Evolutionary conservation across 2,888 invertebrate species (phyloP).

Genomic region (Harpalus rubripes): DNA sequence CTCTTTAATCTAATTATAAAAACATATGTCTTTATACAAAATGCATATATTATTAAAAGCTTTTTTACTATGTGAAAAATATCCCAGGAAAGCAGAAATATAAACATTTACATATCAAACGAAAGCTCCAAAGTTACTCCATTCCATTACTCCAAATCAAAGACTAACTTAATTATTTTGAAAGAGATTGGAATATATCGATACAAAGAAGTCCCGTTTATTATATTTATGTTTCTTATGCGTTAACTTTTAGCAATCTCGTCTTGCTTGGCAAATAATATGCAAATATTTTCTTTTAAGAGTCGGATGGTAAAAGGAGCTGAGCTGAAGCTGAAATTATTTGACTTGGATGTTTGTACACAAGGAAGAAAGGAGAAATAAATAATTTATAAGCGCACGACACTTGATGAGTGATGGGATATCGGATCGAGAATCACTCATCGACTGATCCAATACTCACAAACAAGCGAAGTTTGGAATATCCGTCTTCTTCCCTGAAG

Average conservation of each 20-base stretch:
- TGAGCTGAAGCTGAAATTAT: constrained; percentile 58
- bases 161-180: constrained; percentile 19
- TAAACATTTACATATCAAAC: constrained; percentile 35
- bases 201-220: constrained; percentile 20
- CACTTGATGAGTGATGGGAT: constrained; percentile 53
- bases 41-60: not conserved
- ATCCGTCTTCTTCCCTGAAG: constrained; percentile 3
- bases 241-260: constrained; percentile 53
- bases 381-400: constrained; percentile 65
- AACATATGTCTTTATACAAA: not conserved
- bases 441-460: constrained; percentile 21
- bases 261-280: constrained; percentile 59
- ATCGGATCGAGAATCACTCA: not conserved
- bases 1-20: too few species aligned
- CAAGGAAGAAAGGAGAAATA: constrained; percentile 59
- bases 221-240: constrained; percentile 47
- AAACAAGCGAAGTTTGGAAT: constrained; percentile 44
- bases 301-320: constrained; percentile 38
- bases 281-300: constrained; percentile 66
- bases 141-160: constrained; percentile 27
- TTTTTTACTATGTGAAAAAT: not conserved
- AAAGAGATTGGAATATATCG: constrained; percentile 29
- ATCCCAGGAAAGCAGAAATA: not conserved
- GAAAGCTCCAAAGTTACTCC: not conserved
- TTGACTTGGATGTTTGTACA: constrained; percentile 64